A percentile compares a stretch with the other conserved stretches of the same genome.
Evolutionary conservation across 2,888 invertebrate species (phyloP).

Genomic region (Agrotis exclamationis): DNA sequence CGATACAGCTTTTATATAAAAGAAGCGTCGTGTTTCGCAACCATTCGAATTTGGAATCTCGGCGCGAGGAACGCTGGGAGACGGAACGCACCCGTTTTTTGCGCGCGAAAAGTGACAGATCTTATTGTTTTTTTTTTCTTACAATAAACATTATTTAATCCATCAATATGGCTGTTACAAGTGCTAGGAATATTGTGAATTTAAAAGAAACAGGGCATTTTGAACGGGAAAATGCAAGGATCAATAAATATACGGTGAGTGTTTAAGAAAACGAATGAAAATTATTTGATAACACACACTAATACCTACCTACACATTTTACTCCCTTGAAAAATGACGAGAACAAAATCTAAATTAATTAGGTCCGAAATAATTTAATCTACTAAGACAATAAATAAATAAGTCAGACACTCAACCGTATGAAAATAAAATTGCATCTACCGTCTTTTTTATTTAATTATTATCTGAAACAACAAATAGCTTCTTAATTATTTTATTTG

Average conservation of each 20-base stretch:
- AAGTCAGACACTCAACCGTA: neutral
- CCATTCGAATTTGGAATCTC: conserved; percentile 88
- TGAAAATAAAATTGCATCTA: conserved; percentile 22
- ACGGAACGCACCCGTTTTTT: conserved; percentile 74
- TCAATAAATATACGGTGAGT: conserved; percentile 88
- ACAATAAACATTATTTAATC: conserved; percentile 55
- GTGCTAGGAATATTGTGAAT: conserved; percentile 85
- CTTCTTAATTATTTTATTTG: neutral
- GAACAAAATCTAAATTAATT: neutral
- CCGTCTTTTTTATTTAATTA: conserved; percentile 4
- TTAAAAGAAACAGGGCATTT: conserved; percentile 86
- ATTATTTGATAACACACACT: conserved; percentile 2
- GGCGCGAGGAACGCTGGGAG: conserved; percentile 85
- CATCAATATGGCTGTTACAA: conserved; percentile 86
- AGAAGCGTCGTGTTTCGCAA: conserved; percentile 86
- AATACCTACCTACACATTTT: too few species aligned
- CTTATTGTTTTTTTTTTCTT: conserved; percentile 71
- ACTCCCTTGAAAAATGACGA: neutral
- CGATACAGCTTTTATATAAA: conserved; percentile 85
- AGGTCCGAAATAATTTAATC: neutral
- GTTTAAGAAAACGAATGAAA: conserved; percentile 10
- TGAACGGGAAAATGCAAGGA: conserved; percentile 85
- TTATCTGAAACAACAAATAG: neutral
- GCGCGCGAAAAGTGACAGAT: conserved; percentile 84
- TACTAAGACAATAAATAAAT: too few species aligned